Evolutionary conservation across 2,797 vertebrate genomes (phyloP).

Genomic region (Xenops minutus): DNA sequence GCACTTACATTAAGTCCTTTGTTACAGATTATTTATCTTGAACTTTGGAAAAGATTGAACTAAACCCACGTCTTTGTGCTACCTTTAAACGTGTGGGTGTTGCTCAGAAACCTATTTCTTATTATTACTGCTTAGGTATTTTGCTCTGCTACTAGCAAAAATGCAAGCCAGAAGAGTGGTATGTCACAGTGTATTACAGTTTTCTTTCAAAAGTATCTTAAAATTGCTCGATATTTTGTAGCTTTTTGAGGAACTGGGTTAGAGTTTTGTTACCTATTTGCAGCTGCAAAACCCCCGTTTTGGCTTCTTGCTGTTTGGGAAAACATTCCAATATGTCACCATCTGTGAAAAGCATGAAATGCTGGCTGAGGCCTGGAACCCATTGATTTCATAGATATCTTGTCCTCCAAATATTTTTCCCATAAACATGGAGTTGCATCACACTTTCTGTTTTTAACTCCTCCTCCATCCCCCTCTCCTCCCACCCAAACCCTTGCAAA

Average conservation of each 20-base stretch:
- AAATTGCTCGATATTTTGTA: conserved; percentile 21
- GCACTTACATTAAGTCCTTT: background rate
- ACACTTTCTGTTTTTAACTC: background rate
- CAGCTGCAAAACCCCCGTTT: conserved; percentile 59
- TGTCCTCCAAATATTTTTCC: conserved; percentile 53
- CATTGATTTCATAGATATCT: conserved; percentile 64
- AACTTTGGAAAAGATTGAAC: conserved; percentile 45
- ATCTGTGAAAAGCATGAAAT: conserved; percentile 71
- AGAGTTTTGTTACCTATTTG: conserved; percentile 68
- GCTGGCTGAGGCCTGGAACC: conserved; percentile 57
- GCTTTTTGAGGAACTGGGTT: conserved; percentile 35
- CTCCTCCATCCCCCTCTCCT: background rate
- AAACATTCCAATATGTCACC: conserved; percentile 71
- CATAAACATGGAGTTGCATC: conserved; percentile 50
- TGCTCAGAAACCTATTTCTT: conserved; percentile 38
- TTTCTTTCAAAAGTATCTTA: background rate
- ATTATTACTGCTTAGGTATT: background rate
- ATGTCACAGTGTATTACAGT: background rate
- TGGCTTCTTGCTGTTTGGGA: conserved; percentile 72
- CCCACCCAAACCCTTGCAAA: background rate
- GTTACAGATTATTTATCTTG: conserved; percentile 51
- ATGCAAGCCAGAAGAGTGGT: background rate
- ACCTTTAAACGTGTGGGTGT: conserved; percentile 1
- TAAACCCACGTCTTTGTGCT: background rate
- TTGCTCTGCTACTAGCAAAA: background rate